These are phyloP conservation scores for Lamprologus callipterus DNA, from an alignment of 2,113 vertebrate genomes.

Conservation along the genomic window DNA sequence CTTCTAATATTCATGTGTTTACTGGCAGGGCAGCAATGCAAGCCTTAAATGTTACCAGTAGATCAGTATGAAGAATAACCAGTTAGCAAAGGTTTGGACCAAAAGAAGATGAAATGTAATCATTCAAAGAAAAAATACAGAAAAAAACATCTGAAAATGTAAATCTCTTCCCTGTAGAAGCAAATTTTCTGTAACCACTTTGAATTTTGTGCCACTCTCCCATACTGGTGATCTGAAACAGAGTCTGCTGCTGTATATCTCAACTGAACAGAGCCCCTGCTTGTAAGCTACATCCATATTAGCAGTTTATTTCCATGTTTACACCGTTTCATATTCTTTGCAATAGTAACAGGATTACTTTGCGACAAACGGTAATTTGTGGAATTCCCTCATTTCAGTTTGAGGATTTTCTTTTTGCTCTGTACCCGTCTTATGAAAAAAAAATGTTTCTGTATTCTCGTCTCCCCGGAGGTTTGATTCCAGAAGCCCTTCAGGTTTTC, in stretches of 20 bases:
- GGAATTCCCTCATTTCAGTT: slow-evolving; percentile 73
- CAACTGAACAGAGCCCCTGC: slow-evolving; percentile 41
- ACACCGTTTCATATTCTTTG: slow-evolving; percentile 66
- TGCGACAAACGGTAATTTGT: slow-evolving; percentile 72
- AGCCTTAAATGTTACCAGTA: slow-evolving; percentile 4
- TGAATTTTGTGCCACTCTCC: slow-evolving; percentile 27
- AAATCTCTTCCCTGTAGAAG: slow-evolving; percentile 39
- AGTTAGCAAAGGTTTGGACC: background rate
- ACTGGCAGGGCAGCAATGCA: background rate
- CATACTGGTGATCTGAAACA: slow-evolving; percentile 26
- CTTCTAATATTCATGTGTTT: slow-evolving; percentile 48
- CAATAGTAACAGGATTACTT: slow-evolving; percentile 77
- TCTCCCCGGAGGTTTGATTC: slow-evolving; percentile 58
- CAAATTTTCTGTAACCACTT: slow-evolving; percentile 34
- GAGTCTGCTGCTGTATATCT: slow-evolving; percentile 54
- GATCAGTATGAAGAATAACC: background rate
- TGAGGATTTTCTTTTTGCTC: slow-evolving; percentile 60
- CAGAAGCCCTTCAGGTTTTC: slow-evolving; percentile 68
- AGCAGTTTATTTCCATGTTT: slow-evolving; percentile 71
- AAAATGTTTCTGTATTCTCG: slow-evolving; percentile 41
- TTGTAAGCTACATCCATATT: slow-evolving; percentile 55
- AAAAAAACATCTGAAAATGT: slow-evolving; percentile 15
- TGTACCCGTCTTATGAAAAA: slow-evolving; percentile 17
- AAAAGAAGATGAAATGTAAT: slow-evolving; percentile 2
- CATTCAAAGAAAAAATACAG: slow-evolving; percentile 21